Evolutionary conservation across 2,888 invertebrate species (phyloP), one percentile per base, ranked within the genome.

Genomic region (Pseudoips prasinana): DNA sequence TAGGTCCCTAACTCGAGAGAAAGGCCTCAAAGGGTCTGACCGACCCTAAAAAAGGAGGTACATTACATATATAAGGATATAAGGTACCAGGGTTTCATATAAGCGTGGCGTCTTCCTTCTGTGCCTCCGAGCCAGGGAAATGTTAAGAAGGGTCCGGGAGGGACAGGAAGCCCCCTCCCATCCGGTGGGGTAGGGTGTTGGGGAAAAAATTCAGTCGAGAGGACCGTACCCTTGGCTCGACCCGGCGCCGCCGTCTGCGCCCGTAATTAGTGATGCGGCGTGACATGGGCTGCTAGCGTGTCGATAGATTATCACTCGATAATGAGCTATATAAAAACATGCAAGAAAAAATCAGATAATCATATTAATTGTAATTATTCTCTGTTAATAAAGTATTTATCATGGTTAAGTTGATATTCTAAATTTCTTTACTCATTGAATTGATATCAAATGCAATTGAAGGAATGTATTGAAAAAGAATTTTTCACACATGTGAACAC

Each of bases 71-170:
- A 86, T 85, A 87, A 76, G 62, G 62, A 55, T 61, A 58, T 69
- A 79, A 76, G 74, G 77, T 81, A 81, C 82, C 72, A 79, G 73
- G 74, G 77, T 66, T 65, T 69, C 84, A 83, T 82, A 81, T 83
- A 83, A 72, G 69, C 73, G 71, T 64, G 66, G 71, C 81, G 73
- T 84, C 85, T 86, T 77, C 78, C 85, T 86, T 78, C 78, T 75
- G 82, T 81, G 82, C 83, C 81, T 77, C 65, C 73, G 75, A 80
- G 81, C 77, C 83, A 78, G 85, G 86, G 82, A 79, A 83, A 84
- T 82, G 84, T 83, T 87, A 87, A 87, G 81, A 88, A 83, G 84
- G 81, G 84, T 81, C 79, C 72, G 81, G 80, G 81, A 62, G 81
- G 77, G 80, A 74, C 72, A 74, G 74, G 82, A 76, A 70, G 59